Evolutionary conservation across 2,797 vertebrate genomes (phyloP).

Genomic region (Sebastolobus alascanus): DNA sequence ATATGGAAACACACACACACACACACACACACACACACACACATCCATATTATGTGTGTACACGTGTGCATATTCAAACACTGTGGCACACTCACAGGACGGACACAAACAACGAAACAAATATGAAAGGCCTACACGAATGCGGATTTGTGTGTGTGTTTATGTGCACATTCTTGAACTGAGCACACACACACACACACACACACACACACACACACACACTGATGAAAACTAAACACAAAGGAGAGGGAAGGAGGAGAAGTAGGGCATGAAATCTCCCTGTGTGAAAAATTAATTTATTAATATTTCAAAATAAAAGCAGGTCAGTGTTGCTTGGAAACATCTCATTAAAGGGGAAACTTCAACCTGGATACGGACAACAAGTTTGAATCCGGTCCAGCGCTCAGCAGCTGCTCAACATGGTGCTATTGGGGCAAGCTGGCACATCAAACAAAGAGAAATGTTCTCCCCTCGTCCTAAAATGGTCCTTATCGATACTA

Average conservation of each 20-base stretch:
- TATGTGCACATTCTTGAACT: neutral
- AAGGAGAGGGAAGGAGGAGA: constrained; percentile 18
- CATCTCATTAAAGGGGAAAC: neutral
- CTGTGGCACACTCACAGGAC: constrained; percentile 1
- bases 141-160: neutral
- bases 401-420: no score
- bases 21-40: neutral
- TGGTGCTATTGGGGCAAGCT: no score
- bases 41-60: neutral
- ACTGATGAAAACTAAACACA: constrained; percentile 20
- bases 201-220: neutral
- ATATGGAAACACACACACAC: neutral
- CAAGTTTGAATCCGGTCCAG: no score
- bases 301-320: constrained; percentile 55
- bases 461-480: no score
- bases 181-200: neutral
- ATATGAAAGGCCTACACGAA: neutral
- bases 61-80: neutral
- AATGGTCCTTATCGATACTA: no score
- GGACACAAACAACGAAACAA: constrained; percentile 1
- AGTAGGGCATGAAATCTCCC: constrained; percentile 56
- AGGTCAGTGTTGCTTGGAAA: constrained; percentile 39
- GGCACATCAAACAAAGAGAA: no score
- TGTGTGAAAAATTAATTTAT: constrained; percentile 37
- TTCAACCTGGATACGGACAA: no score